Evolutionary conservation across 2,888 invertebrate species (phyloP), one percentile per base, ranked within the genome.

Genomic region (Myopa testacea): DNA sequence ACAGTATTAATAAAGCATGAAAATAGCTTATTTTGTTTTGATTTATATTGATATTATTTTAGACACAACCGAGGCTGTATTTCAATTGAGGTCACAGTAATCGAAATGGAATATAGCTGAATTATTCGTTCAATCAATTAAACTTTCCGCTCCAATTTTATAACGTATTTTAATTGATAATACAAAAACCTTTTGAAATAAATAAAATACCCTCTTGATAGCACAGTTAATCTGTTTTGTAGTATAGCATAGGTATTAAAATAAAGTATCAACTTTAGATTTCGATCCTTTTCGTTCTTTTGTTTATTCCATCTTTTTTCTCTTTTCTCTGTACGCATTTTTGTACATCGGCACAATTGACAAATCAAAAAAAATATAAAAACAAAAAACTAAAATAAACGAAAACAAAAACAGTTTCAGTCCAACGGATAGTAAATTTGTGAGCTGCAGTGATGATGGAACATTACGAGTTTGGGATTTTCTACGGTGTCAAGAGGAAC

Each of bases 381-480:
- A 50, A 75, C 40, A 55, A 74, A 78, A 65, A 69, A 67, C 52
- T 55, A 68, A 67, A 74, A 80, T 52, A 62, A 65, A 71, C 80
- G 75, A 72, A 75, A 78, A 62, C 73, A 45, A 38, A 55, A 76
- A 79, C 81, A 99, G 99, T 93, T 99, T 99, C 93, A 97, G 98
- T 92, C 99, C 99, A 76, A 96, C 96, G 88, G 99, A 99, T 92
- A 94, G 94, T 88, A 99, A 99, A 92, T 97, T 99, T 92, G 98
- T 97, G 45, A 98, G 99, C 78, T 99, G 99, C 91, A 99, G 99
- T 79, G 99, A 99, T 90, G 99, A 99, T 91, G 99, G 99, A 83
- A 99, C 99, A 26, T 93, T 99, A 81, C 92, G 99, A 86, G 96
- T 99, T 86, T 99, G 99, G 97, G 99, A 99, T 91, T 99, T 99